Evolutionary conservation across 2,113 vertebrate genomes (phyloP), one percentile per base, ranked within the genome.

Genomic region (Saguinus midas): DNA sequence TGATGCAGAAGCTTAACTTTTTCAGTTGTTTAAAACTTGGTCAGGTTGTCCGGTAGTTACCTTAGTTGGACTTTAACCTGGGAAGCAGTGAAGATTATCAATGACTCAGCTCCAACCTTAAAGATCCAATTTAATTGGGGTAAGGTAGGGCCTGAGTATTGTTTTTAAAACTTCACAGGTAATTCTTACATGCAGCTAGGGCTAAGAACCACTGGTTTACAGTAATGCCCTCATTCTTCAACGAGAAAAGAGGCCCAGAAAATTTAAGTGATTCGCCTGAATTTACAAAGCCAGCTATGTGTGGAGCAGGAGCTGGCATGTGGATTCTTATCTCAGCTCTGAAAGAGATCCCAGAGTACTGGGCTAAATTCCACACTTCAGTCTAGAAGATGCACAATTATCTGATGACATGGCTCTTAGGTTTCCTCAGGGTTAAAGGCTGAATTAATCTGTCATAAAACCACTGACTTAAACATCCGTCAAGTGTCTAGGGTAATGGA

Each of bases 361-460:
- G 92, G 79, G 96, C 80, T 95, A 92, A 88, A 82, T 92, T 95
- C 95, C 83, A 92, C 50, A 96, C 48, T 91, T 96, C 64, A 37
- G 25, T 97, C 91, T 95, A 43, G 76, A 93, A 96, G 83, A 93
- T 93, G 55, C 87, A 96, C 68, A 97, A 80, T 83, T 84, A 96
- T 81, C 55, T 95, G 96, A 97, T 92, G 94, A 96, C 50, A 90
- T 95, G 72, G 87, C 89, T 95, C 43, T 95, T 94, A 91, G 84
- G 21, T 89, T 96, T 76, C 94, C 68, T 86, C 96, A 94, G 40
- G 66, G 58, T 87, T 96, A 96, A 97, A 96, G 87, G 43, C 88
- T 91, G 81, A 96, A 97, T 98, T 96, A 97, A 95, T 97, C 95
- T 93, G 96, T 76, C 95, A 95, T 79, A 72, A 95, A 95, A 93